Conservation (phyloP, 2,888 invertebrate species). For the Dascillus cervinus region DNA sequence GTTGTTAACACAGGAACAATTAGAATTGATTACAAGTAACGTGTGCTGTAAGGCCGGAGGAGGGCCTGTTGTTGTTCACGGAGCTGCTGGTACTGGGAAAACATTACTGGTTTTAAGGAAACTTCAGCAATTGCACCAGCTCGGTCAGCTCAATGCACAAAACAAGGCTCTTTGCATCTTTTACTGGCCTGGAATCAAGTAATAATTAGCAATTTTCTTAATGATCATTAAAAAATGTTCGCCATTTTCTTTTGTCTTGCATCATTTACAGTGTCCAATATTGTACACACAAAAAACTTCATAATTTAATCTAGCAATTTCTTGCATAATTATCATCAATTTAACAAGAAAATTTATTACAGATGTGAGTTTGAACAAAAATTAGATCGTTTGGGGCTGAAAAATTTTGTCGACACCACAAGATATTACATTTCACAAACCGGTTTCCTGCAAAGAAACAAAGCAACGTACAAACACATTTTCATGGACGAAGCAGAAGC, state of each 20-base stretch:
- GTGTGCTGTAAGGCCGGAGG: constrained; percentile 21
- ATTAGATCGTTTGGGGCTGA: constrained; percentile 25
- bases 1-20: constrained; percentile 34
- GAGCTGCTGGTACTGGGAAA: constrained; percentile 40
- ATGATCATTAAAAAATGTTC: neutral
- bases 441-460: constrained; percentile 28
- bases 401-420: constrained; percentile 31
- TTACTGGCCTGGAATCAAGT: constrained; percentile 39
- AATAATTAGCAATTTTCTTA: constrained; percentile 5
- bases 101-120: constrained; percentile 36
- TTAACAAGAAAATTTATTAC: no score
- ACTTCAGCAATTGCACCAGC: constrained; percentile 30
- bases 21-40: constrained; percentile 27
- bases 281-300: no score
- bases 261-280: no score
- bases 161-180: constrained; percentile 37
- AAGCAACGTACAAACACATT: constrained; percentile 33
- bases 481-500: constrained; percentile 40
- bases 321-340: no score
- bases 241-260: neutral
- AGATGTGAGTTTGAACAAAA: constrained; percentile 31
- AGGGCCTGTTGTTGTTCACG: constrained; percentile 33
- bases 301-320: no score
- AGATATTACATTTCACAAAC: constrained; percentile 32
- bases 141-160: constrained; percentile 28